Evolutionary conservation across 2,797 vertebrate genomes (phyloP), one percentile per base, ranked within the genome.

Genomic region (Pantherophis vulpinus): DNA sequence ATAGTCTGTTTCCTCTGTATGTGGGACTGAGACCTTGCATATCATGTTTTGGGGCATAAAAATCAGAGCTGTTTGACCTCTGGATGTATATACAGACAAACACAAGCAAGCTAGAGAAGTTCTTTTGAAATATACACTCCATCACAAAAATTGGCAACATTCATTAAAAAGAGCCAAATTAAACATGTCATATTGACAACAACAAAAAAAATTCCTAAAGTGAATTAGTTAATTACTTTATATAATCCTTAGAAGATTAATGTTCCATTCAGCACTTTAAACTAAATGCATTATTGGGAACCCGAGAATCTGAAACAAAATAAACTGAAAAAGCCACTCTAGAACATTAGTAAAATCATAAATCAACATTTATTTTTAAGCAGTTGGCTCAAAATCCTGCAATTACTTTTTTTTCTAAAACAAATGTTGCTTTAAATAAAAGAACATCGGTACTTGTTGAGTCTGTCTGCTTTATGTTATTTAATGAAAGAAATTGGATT

Each of bases 351-450:
- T 87, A 94, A 96, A 91, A 63, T 95, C 95, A 96, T 96, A 96
- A 93, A 94, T 96, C 97, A 97, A 97, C 96, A 96, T 96, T 96
- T 96, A 96, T 96, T 91, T 60, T 95, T 90, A 88, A 94, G 86
- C 60, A 92, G 94, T 32, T 88, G 13, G 2, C 88, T 61, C n/a
- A 66, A 3, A 20, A 29, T 79, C 94, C 95, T 95, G 61, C 92
- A 94, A 93, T 23, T 90, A n/a, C 86, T 87, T 87, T 94, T 86
- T 47, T 88, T 95, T 90, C 94, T 93, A 93, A 92, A 91, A 91
- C 92, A 94, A 94, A 61, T 92, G 89, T 20, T n/a, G 54, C 90
- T 58, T 93, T 4, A 42, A 93, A 60, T 56, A 93, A 23, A 95
- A 93, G 7, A 94, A 10, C 91, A 94, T 61, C 37, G 94, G 18